phyloP scores from a whole-genome alignment of 1,140 invertebrate species.

The Lucilia cuprina region DNA sequence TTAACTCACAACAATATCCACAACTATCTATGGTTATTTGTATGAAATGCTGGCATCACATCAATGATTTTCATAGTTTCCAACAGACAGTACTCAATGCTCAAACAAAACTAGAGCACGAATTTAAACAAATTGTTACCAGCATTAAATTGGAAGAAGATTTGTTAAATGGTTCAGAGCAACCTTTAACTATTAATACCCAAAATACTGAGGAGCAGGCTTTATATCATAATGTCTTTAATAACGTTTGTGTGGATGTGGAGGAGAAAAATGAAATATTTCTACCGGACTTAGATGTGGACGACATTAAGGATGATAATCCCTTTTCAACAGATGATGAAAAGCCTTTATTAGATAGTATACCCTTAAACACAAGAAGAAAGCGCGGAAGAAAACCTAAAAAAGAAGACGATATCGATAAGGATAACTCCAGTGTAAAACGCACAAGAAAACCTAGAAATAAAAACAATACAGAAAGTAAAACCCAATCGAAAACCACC shows the following conservation, averaged over 20 bases:
- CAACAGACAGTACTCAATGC: background rate
- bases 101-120: background rate
- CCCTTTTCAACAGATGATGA: constrained; percentile 7
- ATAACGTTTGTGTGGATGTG: background rate
- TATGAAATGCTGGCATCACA: background rate
- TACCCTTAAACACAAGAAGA: constrained; percentile 34
- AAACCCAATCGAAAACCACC: background rate
- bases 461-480: background rate
- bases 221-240: background rate
- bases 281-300: background rate
- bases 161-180: background rate
- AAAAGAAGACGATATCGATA: background rate
- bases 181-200: background rate
- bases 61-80: background rate
- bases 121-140: background rate
- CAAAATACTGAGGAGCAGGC: background rate
- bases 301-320: background rate
- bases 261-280: background rate
- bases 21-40: background rate
- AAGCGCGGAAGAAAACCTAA: background rate
- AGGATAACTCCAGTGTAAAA: background rate
- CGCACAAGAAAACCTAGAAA: background rate
- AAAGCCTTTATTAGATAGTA: background rate
- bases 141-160: background rate
- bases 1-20: background rate